Conservation (phyloP, 92 coral and sea anemone species). For the Pocillopora meandrina region DNA sequence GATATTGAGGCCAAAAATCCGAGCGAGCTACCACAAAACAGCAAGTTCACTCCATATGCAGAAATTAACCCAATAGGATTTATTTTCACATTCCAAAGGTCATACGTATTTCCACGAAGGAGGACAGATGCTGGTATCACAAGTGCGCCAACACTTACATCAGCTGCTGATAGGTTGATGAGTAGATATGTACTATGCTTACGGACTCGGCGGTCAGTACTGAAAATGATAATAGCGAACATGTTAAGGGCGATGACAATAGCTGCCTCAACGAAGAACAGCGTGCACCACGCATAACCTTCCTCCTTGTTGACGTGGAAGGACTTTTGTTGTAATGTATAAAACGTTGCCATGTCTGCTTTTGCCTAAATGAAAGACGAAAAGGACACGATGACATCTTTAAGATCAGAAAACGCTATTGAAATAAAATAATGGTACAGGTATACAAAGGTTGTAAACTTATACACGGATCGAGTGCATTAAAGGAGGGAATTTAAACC, state of each 20-base stretch:
- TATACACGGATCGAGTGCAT: too few species aligned
- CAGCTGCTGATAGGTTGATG: slow-evolving; percentile 33
- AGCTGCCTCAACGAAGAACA: slow-evolving; percentile 8
- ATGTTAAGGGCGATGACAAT: slow-evolving; percentile 17
- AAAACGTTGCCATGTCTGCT: background rate
- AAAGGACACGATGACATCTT: background rate
- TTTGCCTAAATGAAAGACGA: background rate
- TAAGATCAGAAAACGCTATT: background rate
- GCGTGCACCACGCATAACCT: slow-evolving; percentile 32
- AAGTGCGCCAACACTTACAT: slow-evolving; percentile 16
- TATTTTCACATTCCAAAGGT: slow-evolving; percentile 21
- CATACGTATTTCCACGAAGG: slow-evolving; percentile 9
- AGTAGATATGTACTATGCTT: slow-evolving; percentile 30
- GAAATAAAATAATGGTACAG: background rate
- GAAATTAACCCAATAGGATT: background rate
- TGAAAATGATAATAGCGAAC: slow-evolving; percentile 17
- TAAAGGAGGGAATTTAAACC: too few species aligned
- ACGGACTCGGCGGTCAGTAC: slow-evolving; percentile 3
- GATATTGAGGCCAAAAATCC: slow-evolving; percentile 32
- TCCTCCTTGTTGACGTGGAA: background rate
- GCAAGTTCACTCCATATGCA: slow-evolving; percentile 13
- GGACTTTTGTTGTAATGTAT: background rate
- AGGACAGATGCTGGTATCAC: slow-evolving; percentile 22
- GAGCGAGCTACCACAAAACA: slow-evolving; percentile 23
- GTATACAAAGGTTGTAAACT: too few species aligned